Percentiles rank a stretch among this genome's conserved stretches.
phyloP scores from a whole-genome alignment of 2,797 vertebrate species.

The Leuciscus waleckii region DNA sequence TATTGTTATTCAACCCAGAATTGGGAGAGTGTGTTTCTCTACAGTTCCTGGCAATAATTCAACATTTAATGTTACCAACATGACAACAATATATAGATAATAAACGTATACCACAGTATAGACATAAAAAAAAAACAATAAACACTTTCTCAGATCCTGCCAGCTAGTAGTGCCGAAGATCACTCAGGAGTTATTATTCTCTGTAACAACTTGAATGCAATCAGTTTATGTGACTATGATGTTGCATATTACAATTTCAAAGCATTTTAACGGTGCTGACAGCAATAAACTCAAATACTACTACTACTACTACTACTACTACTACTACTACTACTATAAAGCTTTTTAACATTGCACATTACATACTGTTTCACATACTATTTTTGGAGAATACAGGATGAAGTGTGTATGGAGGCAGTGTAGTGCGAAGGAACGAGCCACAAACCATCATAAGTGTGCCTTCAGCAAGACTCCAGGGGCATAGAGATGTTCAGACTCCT shows the following conservation, averaged over 20 bases:
- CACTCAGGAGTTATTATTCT: not conserved
- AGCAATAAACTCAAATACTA: no score
- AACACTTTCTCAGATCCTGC: not conserved
- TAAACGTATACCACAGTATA: not conserved
- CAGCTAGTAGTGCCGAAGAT: not conserved
- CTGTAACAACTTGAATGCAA: not conserved
- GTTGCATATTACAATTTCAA: not conserved
- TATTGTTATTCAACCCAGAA: not conserved
- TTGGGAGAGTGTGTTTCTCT: not conserved
- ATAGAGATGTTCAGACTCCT: not conserved
- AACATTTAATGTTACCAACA: not conserved
- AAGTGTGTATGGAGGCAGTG: not conserved
- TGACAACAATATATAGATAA: not conserved
- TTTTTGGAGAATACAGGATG: not conserved
- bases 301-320: no score
- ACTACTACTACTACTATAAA: no score
- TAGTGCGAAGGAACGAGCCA: not conserved
- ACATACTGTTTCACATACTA: not conserved
- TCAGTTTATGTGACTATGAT: not conserved
- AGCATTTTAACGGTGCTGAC: no score
- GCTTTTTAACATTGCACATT: not conserved
- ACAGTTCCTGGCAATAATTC: not conserved
- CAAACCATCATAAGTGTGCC: not conserved
- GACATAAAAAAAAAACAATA: not conserved
- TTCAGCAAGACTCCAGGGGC: conserved; percentile 8